Percentiles rank a stretch among this genome's conserved stretches.
phyloP scores from a whole-genome alignment of 2,888 invertebrate genomes.

The Muscina levida region DNA sequence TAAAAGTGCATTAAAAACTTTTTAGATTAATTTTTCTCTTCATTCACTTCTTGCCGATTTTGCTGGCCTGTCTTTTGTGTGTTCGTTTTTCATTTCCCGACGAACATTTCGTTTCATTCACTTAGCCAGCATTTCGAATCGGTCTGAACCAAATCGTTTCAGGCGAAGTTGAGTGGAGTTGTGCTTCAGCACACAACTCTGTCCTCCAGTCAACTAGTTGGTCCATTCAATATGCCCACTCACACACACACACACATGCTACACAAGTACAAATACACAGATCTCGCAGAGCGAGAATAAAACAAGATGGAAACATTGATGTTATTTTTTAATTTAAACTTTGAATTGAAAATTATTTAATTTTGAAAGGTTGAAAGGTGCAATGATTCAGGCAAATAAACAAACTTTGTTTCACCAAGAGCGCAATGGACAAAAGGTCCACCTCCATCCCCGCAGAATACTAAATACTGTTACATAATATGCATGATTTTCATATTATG shows the following conservation, averaged over 20 bases:
- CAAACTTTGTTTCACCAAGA: slow-evolving; percentile 12
- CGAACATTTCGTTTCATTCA: background rate
- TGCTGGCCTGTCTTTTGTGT: slow-evolving; percentile 28
- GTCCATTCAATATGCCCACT: background rate
- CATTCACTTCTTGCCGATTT: slow-evolving; percentile 32
- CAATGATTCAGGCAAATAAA: slow-evolving; percentile 45
- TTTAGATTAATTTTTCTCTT: slow-evolving; percentile 76
- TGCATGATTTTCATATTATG: background rate
- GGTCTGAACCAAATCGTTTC: slow-evolving; percentile 35
- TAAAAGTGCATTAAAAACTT: slow-evolving; percentile 79
- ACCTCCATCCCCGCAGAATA: slow-evolving; percentile 1
- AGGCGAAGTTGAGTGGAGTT: background rate
- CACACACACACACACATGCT: background rate
- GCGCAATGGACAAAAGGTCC: background rate
- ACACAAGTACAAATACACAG: background rate
- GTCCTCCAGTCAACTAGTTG: background rate
- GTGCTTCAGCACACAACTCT: background rate
- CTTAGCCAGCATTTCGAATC: background rate
- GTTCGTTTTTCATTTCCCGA: background rate
- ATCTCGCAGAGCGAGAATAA: slow-evolving; percentile 24
- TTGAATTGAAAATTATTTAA: slow-evolving; percentile 67
- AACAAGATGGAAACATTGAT: slow-evolving; percentile 62
- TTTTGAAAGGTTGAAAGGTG: slow-evolving; percentile 57
- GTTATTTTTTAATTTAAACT: slow-evolving; percentile 66
- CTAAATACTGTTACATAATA: slow-evolving; percentile 21